Base-by-base conservation (phyloP, 1,140 invertebrate species). In the Saccostrea echinata region DNA sequence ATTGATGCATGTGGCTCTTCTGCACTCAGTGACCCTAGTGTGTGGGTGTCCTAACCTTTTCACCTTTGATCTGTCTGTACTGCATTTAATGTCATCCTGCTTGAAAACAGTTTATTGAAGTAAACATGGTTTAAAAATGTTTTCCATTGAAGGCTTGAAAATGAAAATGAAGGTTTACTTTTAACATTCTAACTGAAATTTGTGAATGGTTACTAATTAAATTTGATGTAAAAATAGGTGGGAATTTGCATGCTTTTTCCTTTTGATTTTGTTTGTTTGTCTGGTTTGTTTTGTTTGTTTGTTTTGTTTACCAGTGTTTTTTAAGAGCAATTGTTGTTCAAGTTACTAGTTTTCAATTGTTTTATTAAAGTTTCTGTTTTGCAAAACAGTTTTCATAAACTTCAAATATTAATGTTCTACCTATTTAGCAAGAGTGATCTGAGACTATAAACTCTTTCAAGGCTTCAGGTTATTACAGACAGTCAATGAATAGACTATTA, bases 1-100 rank as follows among this genome's bases (percentile, higher is more conserved):
- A 33, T 88, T 35, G 81, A 61, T 86, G 84, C 80, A 86, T 71
- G 82, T 83, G 24, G 18, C 30, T 57, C 80, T 81, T 43, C 83
- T 88, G 86, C 86, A 88, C 87, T 82, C 53, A 90, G 82, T 85
- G 88, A 88, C 84, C 83, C 86, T 87, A 86, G 87, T 71, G 86
- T 90, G 87, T 86, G 87, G 84, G 86, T 88, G 84, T 88, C 55
- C 86, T 76, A 82, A 51, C 68, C 33, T 86, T 87, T 76, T 21
- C 35, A 43, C 43, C 53, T 55, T 52, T 51, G 85, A 55, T 16
- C 52, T 57, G 43, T 81, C 35, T 52, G 24, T 51, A 18, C 11
- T 61, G 43, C 33, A 43, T 51, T 51, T 30, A 81, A 57, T 57
- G 24, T 81, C 8, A 57, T 55, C 6, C 30, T n/a, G 30, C 27